Evolutionary conservation across 2,113 vertebrate genomes (phyloP), one percentile per base, ranked within the genome.

Genomic region (Jacana jacana): DNA sequence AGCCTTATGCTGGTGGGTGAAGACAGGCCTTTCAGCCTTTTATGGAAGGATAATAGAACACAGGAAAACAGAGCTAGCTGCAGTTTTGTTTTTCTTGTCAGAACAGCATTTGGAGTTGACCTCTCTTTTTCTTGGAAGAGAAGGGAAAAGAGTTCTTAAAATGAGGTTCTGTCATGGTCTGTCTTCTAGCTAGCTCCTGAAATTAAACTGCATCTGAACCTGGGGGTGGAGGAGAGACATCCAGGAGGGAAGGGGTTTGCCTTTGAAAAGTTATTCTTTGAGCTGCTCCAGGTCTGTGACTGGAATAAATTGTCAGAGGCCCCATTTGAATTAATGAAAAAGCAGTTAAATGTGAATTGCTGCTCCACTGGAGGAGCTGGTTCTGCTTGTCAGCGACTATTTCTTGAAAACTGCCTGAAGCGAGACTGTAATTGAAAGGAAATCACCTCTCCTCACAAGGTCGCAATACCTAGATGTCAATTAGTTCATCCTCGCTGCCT

Each of bases 391-490:
- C 69, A 89, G 35, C 0, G 0, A 65, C 46, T 75, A 2, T 91
- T 85, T 91, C 64, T 78, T 95, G 82, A 70, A 90, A 86, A 88
- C 48, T 93, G 80, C 90, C 83, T 89, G 88, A 88, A 93, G 96
- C 12, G 5, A 93, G 82, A 49, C 42, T 48, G 20, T 90, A 86
- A 91, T 35, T 86, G 72, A 49, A 86, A 95, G 89, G 72, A 68
- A 86, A 79, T 93, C 27, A 0, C 44, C 31, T 81, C 77, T 84
- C 52, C 37, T 79, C 65, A 70, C 82, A 91, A 86, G 76, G 57
- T 52, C 8, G 1, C 13, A 84, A 71, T 69, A 81, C 69, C 65
- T 60, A 81, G 35, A 37, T 75, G 52, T 68, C 75, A 68, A 49
- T 89, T 64, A 66, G 72, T 86, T 84, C n/a, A 64, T 92, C 69